Evolutionary conservation across 2,113 vertebrate species (phyloP), one percentile per base, ranked within the genome.

Genomic region (Sceloporus undulatus): DNA sequence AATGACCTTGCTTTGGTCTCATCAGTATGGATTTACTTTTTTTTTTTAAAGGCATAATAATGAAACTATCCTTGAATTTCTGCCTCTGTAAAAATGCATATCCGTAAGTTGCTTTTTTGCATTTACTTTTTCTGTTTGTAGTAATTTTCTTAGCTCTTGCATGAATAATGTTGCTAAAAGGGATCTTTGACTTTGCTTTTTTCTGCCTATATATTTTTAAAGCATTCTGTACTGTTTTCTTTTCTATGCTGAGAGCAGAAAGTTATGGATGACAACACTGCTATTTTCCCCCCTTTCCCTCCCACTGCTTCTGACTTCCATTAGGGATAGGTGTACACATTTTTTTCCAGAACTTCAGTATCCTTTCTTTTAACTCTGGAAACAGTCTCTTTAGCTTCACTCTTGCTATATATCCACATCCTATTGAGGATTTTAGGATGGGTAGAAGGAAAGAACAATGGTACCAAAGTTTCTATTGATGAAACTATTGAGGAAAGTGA

Each of bases 91-190:
- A 68, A 86, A 78, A 86, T 86, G 71, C 75, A 79, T 79, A 86
- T 86, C 85, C 75, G 52, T 78, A 59, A 79, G 85, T 25, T 38
- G 29, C 85, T 70, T 56, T 79, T 86, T 68, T 52, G 40, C 62
- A 34, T 79, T n/a, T 68, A 5, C 75, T 86, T 70, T 79, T 79
- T 86, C 68, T 86, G 76, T 86, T 79, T 52, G 29, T 79, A 68
- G 34, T 79, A 78, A 86, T 86, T 86, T 52, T 19, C 85, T 68
- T 21, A 14, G 40, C 66, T 84, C 82, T 84, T 11, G 5, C 75
- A 79, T 86, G 76, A 66, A 68, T 86, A 79, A 79, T 79, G 75
- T 54, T 76, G 85, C 85, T 86, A 78, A 78, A 52, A 86, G 75
- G 75, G 75, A 86, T 54, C 42, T 27, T 54, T 70, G 62, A 68